A percentile compares a stretch with the other conserved stretches of the same genome.
These are phyloP conservation scores for Lasioglossum vierecki DNA, from an alignment of 2,888 invertebrate genomes.

Conservation along the genomic window DNA sequence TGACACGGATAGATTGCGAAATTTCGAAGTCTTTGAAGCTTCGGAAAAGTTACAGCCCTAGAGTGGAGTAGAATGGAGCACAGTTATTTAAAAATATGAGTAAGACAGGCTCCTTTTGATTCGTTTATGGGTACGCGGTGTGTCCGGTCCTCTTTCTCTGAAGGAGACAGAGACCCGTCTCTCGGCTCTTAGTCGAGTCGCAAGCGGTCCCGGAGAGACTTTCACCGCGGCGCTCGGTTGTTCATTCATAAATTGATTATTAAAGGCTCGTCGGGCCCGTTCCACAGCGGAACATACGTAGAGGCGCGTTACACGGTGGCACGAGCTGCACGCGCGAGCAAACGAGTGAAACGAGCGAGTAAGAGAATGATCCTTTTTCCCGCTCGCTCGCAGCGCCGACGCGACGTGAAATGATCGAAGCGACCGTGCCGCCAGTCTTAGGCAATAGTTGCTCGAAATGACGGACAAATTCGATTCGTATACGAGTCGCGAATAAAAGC, in stretches of 20 bases:
- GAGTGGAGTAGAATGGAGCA: neutral
- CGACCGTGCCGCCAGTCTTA: neutral
- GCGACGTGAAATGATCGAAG: neutral
- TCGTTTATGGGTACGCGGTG: neutral
- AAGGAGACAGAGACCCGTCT: slow-evolving; percentile 14
- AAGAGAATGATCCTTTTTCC: slow-evolving; percentile 25
- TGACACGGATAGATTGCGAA: too few species aligned
- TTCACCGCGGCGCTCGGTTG: slow-evolving; percentile 76
- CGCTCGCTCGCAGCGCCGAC: slow-evolving; percentile 45
- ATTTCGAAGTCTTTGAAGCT: too few species aligned
- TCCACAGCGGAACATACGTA: slow-evolving; percentile 55
- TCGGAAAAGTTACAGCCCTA: too few species aligned
- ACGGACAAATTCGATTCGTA: slow-evolving; percentile 1
- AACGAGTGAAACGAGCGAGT: neutral
- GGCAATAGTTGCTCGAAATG: neutral
- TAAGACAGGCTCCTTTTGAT: neutral
- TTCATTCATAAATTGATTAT: slow-evolving; percentile 81
- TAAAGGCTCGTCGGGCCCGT: slow-evolving; percentile 67
- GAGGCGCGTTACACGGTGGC: slow-evolving; percentile 57
- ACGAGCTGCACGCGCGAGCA: slow-evolving; percentile 51
- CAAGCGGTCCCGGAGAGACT: slow-evolving; percentile 68
- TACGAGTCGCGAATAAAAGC: neutral
- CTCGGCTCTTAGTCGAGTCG: slow-evolving; percentile 15
- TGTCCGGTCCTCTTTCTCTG: slow-evolving; percentile 21
- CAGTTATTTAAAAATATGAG: slow-evolving; percentile 1